Evolutionary conservation across 1,140 invertebrate species (phyloP).

Genomic region (Apis cerana): DNA sequence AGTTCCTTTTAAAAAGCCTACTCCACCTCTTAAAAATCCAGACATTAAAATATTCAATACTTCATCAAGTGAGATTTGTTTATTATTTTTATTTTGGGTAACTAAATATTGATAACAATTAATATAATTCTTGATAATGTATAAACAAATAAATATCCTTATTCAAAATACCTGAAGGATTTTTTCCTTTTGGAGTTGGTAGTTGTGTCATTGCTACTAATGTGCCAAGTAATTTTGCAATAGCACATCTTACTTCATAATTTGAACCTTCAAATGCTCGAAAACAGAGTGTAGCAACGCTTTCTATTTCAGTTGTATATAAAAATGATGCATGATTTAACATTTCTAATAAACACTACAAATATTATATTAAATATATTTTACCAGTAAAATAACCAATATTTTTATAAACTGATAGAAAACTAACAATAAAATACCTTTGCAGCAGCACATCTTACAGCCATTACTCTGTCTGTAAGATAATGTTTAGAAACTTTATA

Average conservation of each 20-base stretch:
- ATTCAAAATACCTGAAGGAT: constrained; percentile 75
- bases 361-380: constrained; percentile 39
- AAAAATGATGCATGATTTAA: constrained; percentile 94
- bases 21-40: constrained; percentile 97
- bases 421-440: constrained; percentile 81
- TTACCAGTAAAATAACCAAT: no score
- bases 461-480: constrained; percentile 94
- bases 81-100: constrained; percentile 82
- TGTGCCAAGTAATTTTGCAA: constrained; percentile 94
- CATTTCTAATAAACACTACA: constrained; percentile 92
- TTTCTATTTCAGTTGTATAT: constrained; percentile 95
- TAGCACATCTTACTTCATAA: constrained; percentile 95
- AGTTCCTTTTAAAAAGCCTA: constrained; percentile 96
- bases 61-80: constrained; percentile 93
- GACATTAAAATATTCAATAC: constrained; percentile 94
- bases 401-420: neutral
- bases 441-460: constrained; percentile 93
- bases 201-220: constrained; percentile 92
- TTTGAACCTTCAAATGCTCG: constrained; percentile 96
- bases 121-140: constrained; percentile 26
- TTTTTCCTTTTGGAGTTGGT: constrained; percentile 75
- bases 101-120: constrained; percentile 70
- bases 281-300: constrained; percentile 93
- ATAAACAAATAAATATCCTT: constrained; percentile 6
- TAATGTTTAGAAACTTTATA: constrained; percentile 93